phyloP scores from a whole-genome alignment of 2,113 vertebrate species.

The Balaeniceps rex region DNA sequence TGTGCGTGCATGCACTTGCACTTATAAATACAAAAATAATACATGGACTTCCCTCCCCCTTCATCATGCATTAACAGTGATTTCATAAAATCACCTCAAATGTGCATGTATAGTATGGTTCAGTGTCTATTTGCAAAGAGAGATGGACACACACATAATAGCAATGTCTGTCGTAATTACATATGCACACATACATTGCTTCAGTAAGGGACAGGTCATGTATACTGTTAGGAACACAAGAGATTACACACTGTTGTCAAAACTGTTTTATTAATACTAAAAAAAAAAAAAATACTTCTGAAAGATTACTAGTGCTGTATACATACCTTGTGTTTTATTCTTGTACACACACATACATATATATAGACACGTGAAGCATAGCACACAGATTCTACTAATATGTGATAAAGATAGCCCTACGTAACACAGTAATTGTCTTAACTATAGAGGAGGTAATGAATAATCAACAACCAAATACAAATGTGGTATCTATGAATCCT shows the following conservation, averaged over 20 bases:
- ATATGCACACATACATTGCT: not conserved
- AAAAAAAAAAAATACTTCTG: not conserved
- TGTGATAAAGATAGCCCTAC: accelerated
- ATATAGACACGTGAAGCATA: accelerated
- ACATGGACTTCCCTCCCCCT: not conserved
- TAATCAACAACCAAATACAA: not conserved
- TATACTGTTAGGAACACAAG: not conserved
- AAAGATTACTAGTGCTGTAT: not conserved
- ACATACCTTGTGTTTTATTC: not conserved
- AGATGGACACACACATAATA: not conserved
- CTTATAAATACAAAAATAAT: not conserved
- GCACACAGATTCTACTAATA: not conserved
- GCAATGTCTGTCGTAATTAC: not conserved
- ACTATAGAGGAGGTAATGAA: not conserved
- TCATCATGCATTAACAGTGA: not conserved
- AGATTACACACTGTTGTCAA: not conserved
- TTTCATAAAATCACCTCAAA: not conserved
- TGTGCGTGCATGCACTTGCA: not conserved
- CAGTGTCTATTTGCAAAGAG: not conserved
- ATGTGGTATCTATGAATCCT: not conserved
- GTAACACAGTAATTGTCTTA: not conserved
- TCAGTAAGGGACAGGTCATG: not conserved
- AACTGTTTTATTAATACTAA: not conserved
- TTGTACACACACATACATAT: not conserved
- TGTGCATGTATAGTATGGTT: not conserved